Base-by-base conservation (phyloP, 2,797 vertebrate genomes). In the Aplochiton taeniatus region DNA sequence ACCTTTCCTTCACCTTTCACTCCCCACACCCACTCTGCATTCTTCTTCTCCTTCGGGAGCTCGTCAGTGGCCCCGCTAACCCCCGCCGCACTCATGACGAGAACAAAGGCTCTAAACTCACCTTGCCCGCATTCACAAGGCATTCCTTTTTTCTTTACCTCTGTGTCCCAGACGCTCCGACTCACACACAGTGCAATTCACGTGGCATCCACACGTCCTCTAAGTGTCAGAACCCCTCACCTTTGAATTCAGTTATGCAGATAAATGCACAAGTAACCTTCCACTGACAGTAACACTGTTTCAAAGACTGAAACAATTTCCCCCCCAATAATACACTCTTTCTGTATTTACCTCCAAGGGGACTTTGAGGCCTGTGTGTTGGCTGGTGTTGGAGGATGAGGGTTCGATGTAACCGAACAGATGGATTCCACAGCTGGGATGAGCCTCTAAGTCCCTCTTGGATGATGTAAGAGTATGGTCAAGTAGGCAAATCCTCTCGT, bases 341-440 rank as follows among this genome's bases (percentile, higher is more conserved):
- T 31, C 31, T 31, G 31, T 31, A 31, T 2, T 31, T 31, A 31
- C 31, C 6, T 31, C 31, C 6, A 3, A 3, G 31, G 31, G 31
- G 31, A 6, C 31, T 31, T 31, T 31, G 31, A 31, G 2, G 31
- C 2, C 6, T 31, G 2, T 31, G 31, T 31, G 31, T 31, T 6
- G 31, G 31, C 31, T 31, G 31, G 31, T 31, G 31, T 31, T 31
- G 31, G 31, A 31, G 2, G 31, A 31, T 31, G 31, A 31, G 31
- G 31, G 31, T 31, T 31, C 31, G 48, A 75, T 69, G 60, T 52
- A 79, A 69, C 44, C 47, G 48, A 53, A 51, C 74, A 72, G 79
- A 77, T 82, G 75, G 67, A 52, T 46, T 31, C 63, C 43, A 60
- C 58, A 53, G 52, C 56, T 57, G 51, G 51, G 62, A 17, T 46